Base-by-base conservation (phyloP, 2,113 vertebrate species). In the Rhabdornis inornatus region DNA sequence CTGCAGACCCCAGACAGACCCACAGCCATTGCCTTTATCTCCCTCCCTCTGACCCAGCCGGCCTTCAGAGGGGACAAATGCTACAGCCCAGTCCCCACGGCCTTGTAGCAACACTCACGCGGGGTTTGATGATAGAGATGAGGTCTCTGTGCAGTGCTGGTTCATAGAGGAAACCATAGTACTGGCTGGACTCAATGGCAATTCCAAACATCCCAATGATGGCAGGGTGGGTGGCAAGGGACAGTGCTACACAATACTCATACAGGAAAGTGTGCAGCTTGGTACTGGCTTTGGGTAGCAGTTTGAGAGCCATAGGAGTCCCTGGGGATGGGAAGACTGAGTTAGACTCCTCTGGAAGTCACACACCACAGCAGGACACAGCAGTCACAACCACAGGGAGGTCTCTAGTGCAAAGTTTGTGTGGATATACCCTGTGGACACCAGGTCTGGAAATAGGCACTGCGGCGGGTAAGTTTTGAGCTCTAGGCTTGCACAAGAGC, bases 271-370 rank as follows among this genome's bases (percentile, higher is more conserved):
- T 98, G 17, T 99, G 98, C 78, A 99, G 98, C 90, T 99, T 98
- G 6, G 99, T 99, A 7, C 98, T 98, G 42, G 98, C 92, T 97
- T 99, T 99, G 9, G 99, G 98, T 68, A 99, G 98, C 77, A 99
- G 98, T 90, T 99, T 99, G 95, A 99, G 98, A 13, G 99, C 99
- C 98, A 99, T 98, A 22, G 98, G 97, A 2, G 99, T 99, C 47
- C 99, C 99, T 99, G 94, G 15, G 56, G 33, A 83, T 71, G 50
- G 79, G 27, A 13, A 83, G 17, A 70, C 57, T 11, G 33, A 7
- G 27, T 94, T 87, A 85, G 47, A 65, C 8, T 71, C 7, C 15
- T 21, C 40, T 74, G 61, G 40, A 93, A 65, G 35, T 37, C 47
- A n/a, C 35, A 37, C 14, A 31, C 2, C 39, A 65, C 50, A 14